Base-by-base conservation (phyloP, 2,797 vertebrate genomes). In the Halcyon leucocephala region DNA sequence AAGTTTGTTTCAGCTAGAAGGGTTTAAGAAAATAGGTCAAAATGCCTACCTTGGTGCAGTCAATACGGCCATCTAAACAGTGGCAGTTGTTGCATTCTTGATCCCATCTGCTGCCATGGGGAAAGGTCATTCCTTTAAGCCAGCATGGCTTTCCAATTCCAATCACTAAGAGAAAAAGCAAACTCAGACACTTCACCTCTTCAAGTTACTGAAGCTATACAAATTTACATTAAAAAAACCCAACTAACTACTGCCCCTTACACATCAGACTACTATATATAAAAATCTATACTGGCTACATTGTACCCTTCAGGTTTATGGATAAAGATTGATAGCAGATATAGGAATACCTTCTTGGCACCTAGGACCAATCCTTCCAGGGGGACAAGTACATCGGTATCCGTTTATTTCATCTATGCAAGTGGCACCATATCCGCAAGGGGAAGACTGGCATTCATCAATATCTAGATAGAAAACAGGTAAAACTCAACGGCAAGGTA, bases 401-500 rank as follows among this genome's bases (percentile, higher is more conserved):
- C 98, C 98, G 0, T 99, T 99, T 96, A 99, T 99, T 93, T 99
- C 98, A 35, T 99, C 99, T 95, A 99, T 96, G 82, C 99, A 99
- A 22, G 99, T 99, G 25, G 99, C 98, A 66, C 99, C 99, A 4
- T 99, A 99, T 2, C 98, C 98, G 31, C 99, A 99, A 5, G 99
- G 99, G 3, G 99, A 99, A 7, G 99, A 99, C 98, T 99, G 99
- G 93, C 99, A 99, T 97, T 99, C 99, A 21, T 99, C 99, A 6
- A 99, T 98, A 96, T 99, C 99, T 99, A 92, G 25, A 21, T 4
- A 82, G 31, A 90, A 92, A 94, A 79, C 1, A 74, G 66, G 69
- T 61, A 66, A 82, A 79, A 72, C 17, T 96, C 70, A 96, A 44
- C 26, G 20, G 14, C 22, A 81, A 60, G n/a, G n/a, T 70, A 25